Percentiles rank a stretch among this genome's conserved stretches.
phyloP scores from a whole-genome alignment of 2,888 invertebrate genomes.

The Anticlea derivata region DNA sequence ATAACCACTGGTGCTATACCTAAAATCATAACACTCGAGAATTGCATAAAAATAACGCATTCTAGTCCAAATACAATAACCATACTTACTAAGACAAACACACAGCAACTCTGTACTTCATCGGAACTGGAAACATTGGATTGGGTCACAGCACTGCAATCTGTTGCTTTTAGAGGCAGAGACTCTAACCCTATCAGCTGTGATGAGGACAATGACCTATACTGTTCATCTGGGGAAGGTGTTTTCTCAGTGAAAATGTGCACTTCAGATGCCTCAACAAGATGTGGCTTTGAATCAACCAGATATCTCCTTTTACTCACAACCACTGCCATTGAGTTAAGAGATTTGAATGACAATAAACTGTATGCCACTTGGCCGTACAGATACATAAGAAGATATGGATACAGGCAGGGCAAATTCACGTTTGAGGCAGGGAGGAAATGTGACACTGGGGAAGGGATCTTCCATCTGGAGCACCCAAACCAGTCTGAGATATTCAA shows the following conservation, averaged over 20 bases:
- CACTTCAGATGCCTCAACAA: constrained; percentile 90
- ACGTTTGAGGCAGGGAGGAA: constrained; percentile 95
- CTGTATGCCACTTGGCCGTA: constrained; percentile 92
- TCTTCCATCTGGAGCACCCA: constrained; percentile 90
- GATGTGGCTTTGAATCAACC: constrained; percentile 89
- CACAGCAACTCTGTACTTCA: constrained; percentile 83
- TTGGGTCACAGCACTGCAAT: constrained; percentile 92
- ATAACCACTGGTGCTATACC: constrained; percentile 84
- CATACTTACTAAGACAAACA: constrained; percentile 90
- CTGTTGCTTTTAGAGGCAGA: constrained; percentile 90
- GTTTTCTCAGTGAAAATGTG: constrained; percentile 91
- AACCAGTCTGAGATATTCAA: constrained; percentile 93
- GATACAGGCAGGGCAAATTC: constrained; percentile 93
- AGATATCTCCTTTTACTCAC: constrained; percentile 90
- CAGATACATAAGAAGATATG: constrained; percentile 91
- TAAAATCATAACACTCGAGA: constrained; percentile 92
- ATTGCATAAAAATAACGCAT: constrained; percentile 93
- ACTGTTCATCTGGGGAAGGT: constrained; percentile 93
- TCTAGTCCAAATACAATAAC: constrained; percentile 85
- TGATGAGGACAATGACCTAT: constrained; percentile 95
- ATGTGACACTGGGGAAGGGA: constrained; percentile 93
- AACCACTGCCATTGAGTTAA: constrained; percentile 89
- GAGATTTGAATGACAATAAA: constrained; percentile 86
- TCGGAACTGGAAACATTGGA: constrained; percentile 88
- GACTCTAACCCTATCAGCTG: constrained; percentile 84